Evolutionary conservation across 1,140 invertebrate species (phyloP), one percentile per base, ranked within the genome.

Genomic region (Chironomus tepperi): DNA sequence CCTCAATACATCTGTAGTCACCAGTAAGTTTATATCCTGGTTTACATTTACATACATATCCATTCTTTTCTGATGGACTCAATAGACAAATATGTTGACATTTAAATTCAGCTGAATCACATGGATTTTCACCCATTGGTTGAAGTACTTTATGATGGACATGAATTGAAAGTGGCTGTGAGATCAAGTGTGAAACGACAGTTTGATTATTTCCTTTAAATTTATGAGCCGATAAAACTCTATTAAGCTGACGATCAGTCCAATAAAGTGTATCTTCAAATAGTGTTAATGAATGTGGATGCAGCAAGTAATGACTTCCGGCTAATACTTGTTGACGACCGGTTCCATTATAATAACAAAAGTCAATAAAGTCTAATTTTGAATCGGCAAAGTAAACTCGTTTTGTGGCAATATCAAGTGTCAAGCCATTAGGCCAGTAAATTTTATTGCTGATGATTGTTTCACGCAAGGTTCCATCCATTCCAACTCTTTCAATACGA

Each of bases 311-410:
- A 81, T 97, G 93, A 75, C 92, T 94, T 16, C 90, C 89, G 7
- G 93, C 89, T 24, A 97, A 81, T 0, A 96, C 93, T 84, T 97
- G 94, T 75, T 93, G 90, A 42, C 96, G 84, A 6, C 93, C 92
- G 0, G 88, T 90, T 16, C 98, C 98, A 79, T 99, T 94, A 83
- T 99, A 99, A 78, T 97, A 92, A 79, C 96, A 98, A 79, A 97
- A 98, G 81, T 99, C 97, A 73, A 99, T 99, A 77, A 97, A 99
- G 80, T 99, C 97, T 12, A 99, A 82, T 80, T 98, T 97, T 0
- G 94, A 97, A 83, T 99, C 98, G 7, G 96, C 96, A 82, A 99
- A 99, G 81, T 99, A 99, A 0, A 99, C 89, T 47, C 96, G 84
- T 80, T 94, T 92, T 1, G 91, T 98, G 0, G 97, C 93, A 7